Evolutionary conservation across 2,797 vertebrate genomes (phyloP).

Genomic region (Acropternis orthonyx): DNA sequence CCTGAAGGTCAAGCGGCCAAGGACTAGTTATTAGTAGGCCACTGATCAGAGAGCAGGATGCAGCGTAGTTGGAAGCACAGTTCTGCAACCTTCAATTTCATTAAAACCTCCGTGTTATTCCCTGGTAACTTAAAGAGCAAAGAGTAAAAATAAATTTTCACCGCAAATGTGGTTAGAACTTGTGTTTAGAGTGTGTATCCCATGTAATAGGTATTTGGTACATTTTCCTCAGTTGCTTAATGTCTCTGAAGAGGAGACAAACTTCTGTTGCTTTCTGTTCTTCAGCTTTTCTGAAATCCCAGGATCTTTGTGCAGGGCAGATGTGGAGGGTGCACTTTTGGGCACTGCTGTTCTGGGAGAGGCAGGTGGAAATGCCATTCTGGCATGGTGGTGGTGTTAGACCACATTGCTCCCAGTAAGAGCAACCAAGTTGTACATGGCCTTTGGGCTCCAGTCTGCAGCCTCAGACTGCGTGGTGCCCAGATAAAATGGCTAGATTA

Average conservation of each 20-base stretch:
- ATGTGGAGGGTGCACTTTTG: not conserved
- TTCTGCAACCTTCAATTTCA: not conserved
- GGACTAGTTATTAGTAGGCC: not conserved
- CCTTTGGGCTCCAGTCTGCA: not conserved
- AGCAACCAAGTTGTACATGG: not conserved
- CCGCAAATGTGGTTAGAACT: not conserved
- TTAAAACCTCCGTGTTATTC: not conserved
- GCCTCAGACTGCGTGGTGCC: not conserved
- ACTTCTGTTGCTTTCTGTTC: not conserved
- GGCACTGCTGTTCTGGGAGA: fast-evolving
- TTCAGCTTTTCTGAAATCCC: not conserved
- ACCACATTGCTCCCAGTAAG: not conserved
- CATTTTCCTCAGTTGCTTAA: not conserved
- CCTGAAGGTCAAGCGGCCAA: not conserved
- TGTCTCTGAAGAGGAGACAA: not conserved
- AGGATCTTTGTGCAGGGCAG: not conserved
- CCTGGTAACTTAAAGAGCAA: not conserved
- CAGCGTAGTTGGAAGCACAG: not conserved
- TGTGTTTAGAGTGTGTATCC: not conserved
- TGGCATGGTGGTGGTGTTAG: fast-evolving
- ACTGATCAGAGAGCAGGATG: not conserved
- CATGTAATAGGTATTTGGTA: not conserved
- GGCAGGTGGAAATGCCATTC: not conserved
- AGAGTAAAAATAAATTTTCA: not conserved
- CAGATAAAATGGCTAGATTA: not conserved